Evolutionary conservation across 1,140 invertebrate genomes (phyloP).

Genomic region (Brevipalpus yothersi): DNA sequence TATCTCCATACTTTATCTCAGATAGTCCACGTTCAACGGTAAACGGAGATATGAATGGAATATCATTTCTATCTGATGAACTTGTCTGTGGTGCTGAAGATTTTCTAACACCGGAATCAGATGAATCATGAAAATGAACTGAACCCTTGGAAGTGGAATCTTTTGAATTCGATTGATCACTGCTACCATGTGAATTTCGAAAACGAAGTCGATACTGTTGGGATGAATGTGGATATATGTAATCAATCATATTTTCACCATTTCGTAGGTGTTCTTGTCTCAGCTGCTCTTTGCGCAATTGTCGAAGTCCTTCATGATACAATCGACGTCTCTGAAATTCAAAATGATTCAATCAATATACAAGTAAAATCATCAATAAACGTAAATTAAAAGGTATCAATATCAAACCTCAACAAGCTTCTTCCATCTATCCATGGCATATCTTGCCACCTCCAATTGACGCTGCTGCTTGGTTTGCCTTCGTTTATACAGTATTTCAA

Average conservation of each 20-base stretch:
- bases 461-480: conserved; percentile 86
- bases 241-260: background rate
- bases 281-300: background rate
- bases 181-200: background rate
- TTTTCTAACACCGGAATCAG: background rate
- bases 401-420: background rate
- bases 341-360: background rate
- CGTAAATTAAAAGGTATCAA: background rate
- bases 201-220: background rate
- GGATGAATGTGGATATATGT: background rate
- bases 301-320: background rate
- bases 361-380: background rate
- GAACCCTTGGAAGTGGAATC: background rate
- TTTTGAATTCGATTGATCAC: background rate
- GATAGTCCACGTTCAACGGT: background rate
- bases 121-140: background rate
- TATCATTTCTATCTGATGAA: background rate
- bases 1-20: background rate
- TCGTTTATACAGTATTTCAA: conserved; percentile 92
- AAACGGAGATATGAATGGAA: background rate
- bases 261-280: background rate
- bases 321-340: background rate
- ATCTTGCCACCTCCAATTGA: conserved; percentile 67
- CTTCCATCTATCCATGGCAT: conserved; percentile 85
- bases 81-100: background rate